Evolutionary conservation across 2,797 vertebrate genomes (phyloP), one percentile per base, ranked within the genome.

Genomic region (Gadopsis bispinosus): DNA sequence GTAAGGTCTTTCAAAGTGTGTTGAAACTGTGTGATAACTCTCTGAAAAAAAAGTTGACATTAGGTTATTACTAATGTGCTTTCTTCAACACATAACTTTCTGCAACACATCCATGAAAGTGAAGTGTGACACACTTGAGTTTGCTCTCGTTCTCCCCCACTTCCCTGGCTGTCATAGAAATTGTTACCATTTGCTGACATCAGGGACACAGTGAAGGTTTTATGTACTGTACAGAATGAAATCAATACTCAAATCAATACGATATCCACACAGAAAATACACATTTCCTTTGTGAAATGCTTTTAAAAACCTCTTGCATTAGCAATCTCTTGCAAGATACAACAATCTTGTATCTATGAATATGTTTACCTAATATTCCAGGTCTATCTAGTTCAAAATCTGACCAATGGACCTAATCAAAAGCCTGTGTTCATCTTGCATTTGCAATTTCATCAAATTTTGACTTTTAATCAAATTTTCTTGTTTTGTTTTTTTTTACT

Each of bases 171-270:
- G 62, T 13, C 58, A 83, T 69, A 79, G 71, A 87, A 47, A 84
- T 66, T 72, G 54, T 80, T 81, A 71, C 58, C 72, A 69, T 77
- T 71, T 71, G 59, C 69, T 83, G 82, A 73, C 66, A 62, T 61
- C 12, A 56, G 59, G 75, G 56, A 62, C 72, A 74, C 13, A 17
- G 62, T 47, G 68, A 61, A 39, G 55, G 45, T 81, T 85, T 83
- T 83, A 80, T 85, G 74, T 81, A 81, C 73, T 75, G 51, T 80
- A 72, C 80, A 87, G 43, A 80, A 81, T 68, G 3, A 80, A 85
- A 90, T 85, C 70, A 86, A 85, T 87, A 84, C 37, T 78, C 66
- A 77, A 72, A 79, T 59, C 81, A 79, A 83, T 26, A 84, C 55
- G 70, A 43, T 76, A 26, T 72, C 55, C 66, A 75, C 80, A 67